Conservation (phyloP, 2,113 vertebrate genomes). For the Pipa parva region DNA sequence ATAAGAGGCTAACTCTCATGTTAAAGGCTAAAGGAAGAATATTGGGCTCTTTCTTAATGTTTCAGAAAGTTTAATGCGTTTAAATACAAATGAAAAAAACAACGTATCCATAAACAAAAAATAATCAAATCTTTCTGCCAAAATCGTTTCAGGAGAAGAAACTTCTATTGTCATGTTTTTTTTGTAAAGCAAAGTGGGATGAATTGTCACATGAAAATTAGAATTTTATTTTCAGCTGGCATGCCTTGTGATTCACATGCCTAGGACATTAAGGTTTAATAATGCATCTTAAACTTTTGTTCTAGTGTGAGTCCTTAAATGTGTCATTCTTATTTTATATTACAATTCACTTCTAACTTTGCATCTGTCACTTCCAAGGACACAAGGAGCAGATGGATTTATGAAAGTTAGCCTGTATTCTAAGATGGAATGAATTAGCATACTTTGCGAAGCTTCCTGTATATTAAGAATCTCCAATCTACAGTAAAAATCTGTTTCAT, state of each 20-base stretch:
- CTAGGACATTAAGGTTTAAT: conserved; percentile 47
- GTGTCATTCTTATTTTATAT: conserved; percentile 79
- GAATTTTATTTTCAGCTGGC: conserved; percentile 25
- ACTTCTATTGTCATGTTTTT: too few relatives aligned
- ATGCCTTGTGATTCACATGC: conserved; percentile 25
- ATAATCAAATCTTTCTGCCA: too few relatives aligned
- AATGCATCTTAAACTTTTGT: conserved; percentile 61
- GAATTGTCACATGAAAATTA: conserved; percentile 22
- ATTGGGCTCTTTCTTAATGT: too few relatives aligned
- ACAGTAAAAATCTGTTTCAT: conserved; percentile 67
- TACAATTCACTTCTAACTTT: conserved; percentile 87
- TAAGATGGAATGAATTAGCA: conserved; percentile 81
- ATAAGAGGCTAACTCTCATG: too few relatives aligned
- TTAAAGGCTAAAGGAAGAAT: too few relatives aligned
- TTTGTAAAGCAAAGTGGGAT: too few relatives aligned
- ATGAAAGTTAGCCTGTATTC: conserved; percentile 80
- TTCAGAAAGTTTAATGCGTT: too few relatives aligned
- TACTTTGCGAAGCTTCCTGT: conserved; percentile 78
- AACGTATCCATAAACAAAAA: too few relatives aligned
- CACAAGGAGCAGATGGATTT: conserved; percentile 81
- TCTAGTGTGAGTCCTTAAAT: conserved; percentile 62
- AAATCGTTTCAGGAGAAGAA: too few relatives aligned
- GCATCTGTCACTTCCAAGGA: conserved; percentile 86
- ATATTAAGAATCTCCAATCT: conserved; percentile 76
- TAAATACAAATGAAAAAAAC: too few relatives aligned